These are phyloP conservation scores for Chloroceryle amazona DNA, from an alignment of 2,797 vertebrate genomes.

Conservation along the genomic window DNA sequence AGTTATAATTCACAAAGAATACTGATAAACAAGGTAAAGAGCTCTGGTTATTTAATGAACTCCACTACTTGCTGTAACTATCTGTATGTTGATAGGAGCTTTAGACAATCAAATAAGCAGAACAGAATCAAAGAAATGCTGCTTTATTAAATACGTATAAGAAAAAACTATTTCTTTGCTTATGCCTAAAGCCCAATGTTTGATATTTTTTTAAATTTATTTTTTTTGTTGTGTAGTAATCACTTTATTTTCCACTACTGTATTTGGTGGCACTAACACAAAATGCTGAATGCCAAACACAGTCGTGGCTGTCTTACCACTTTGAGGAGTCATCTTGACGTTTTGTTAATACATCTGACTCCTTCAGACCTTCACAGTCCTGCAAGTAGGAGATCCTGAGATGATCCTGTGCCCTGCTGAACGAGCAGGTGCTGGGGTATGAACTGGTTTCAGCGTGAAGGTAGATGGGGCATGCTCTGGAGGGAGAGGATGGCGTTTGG, in stretches of 20 bases:
- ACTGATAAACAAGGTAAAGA: slow-evolving; percentile 4
- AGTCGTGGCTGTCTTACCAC: neutral
- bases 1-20: slow-evolving; percentile 3
- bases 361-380: slow-evolving; percentile 35
- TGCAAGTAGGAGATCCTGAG: slow-evolving; percentile 21
- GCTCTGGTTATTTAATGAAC: neutral
- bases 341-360: neutral
- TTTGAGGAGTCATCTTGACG: slow-evolving; percentile 14
- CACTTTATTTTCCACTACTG: slow-evolving; percentile 3
- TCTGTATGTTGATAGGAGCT: slow-evolving; percentile 57
- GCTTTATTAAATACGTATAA: slow-evolving; percentile 52
- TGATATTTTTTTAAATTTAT: neutral
- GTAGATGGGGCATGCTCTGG: neutral
- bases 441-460: neutral
- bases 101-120: slow-evolving; percentile 78
- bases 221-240: neutral
- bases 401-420: neutral
- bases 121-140: slow-evolving; percentile 42
- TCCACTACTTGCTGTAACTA: slow-evolving; percentile 26
- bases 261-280: neutral
- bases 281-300: slow-evolving; percentile 8
- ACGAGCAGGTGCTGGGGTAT: neutral
- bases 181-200: slow-evolving; percentile 16
- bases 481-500: slow-evolving; percentile 6
- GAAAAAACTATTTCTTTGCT: neutral